These are phyloP conservation scores for Temnothorax longispinosus DNA, from an alignment of 1,140 invertebrate genomes.

Conservation along the genomic window DNA sequence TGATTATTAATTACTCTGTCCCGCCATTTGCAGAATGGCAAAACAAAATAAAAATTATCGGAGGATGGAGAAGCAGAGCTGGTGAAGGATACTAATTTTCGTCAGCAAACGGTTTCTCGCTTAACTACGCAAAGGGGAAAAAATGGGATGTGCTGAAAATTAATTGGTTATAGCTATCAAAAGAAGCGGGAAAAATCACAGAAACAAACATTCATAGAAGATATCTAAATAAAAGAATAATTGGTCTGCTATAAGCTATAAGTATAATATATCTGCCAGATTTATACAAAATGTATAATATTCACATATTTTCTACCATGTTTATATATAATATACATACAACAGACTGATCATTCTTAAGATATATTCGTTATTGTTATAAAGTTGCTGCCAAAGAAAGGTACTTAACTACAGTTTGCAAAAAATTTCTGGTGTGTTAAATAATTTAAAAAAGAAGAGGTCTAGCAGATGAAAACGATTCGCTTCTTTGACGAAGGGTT, in stretches of 20 bases:
- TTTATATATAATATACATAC: neutral
- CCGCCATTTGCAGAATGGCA: slow-evolving; percentile 35
- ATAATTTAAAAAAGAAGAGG: neutral
- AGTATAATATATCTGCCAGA: neutral
- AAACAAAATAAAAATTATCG: slow-evolving; percentile 27
- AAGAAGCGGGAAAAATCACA: neutral
- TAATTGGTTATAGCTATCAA: slow-evolving; percentile 1
- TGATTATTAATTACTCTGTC: slow-evolving; percentile 53
- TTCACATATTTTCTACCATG: neutral
- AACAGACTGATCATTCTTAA: neutral
- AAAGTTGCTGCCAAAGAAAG: neutral
- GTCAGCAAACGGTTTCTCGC: slow-evolving; percentile 24
- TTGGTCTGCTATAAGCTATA: neutral
- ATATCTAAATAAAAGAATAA: neutral
- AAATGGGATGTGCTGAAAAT: slow-evolving; percentile 12
- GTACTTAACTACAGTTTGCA: neutral
- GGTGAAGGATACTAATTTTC: slow-evolving; percentile 24
- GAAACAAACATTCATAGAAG: slow-evolving; percentile 4
- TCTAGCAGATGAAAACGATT: slow-evolving; percentile 16
- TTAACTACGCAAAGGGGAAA: neutral
- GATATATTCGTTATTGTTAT: neutral
- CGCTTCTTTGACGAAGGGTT: slow-evolving; percentile 13
- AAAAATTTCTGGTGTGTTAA: neutral
- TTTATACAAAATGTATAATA: neutral
- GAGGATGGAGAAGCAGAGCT: neutral